Conservation (phyloP, 2,888 invertebrate genomes). For the Phragmatobia fuliginosa region DNA sequence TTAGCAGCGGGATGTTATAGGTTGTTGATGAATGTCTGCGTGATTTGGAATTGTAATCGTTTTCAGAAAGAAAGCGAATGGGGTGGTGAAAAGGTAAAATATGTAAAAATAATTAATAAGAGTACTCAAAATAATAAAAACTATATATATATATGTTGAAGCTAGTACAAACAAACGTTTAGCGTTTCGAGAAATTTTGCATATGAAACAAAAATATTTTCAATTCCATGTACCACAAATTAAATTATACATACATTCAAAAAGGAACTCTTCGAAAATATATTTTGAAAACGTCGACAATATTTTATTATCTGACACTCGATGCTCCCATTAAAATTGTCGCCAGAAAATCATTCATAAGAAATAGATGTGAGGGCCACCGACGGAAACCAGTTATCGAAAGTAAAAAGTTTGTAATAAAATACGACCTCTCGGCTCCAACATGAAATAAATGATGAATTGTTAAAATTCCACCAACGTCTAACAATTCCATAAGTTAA, state of each 20-base stretch:
- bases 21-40: no score
- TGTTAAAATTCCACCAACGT: conserved; percentile 65
- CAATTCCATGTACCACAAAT: conserved; percentile 29
- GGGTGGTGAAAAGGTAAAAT: no score
- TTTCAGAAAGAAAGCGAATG: no score
- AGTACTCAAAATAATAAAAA: neutral
- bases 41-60: no score
- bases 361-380: conserved; percentile 31
- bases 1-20: no score
- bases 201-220: conserved; percentile 25
- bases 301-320: conserved; percentile 52
- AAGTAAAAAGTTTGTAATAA: conserved; percentile 51
- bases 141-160: neutral
- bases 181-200: conserved; percentile 11
- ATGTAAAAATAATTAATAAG: no score
- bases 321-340: conserved; percentile 48
- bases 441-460: conserved; percentile 66
- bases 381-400: conserved; percentile 49
- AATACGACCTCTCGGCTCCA: conserved; percentile 37
- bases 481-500: conserved; percentile 71
- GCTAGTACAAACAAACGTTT: neutral
- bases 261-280: conserved; percentile 31
- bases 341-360: conserved; percentile 44
- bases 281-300: conserved; percentile 35
- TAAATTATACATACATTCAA: conserved; percentile 29